These are phyloP conservation scores for Caenorhabditis macrosperma DNA, from an alignment of 2,888 invertebrate genomes.

Conservation along the genomic window DNA sequence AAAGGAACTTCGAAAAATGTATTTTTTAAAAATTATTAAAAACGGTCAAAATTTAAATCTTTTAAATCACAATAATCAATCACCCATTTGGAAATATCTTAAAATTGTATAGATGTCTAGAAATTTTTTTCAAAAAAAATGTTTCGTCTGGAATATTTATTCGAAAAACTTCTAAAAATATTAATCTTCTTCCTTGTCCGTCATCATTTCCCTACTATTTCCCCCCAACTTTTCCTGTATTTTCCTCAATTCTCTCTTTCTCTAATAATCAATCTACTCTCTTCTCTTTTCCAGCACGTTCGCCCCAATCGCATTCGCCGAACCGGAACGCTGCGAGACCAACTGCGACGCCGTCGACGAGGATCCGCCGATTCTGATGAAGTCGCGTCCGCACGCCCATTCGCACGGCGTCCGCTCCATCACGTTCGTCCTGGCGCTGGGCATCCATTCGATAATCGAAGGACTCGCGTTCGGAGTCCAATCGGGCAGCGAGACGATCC, in stretches of 20 bases:
- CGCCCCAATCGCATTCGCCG: conserved; percentile 75
- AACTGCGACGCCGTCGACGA: conserved; percentile 77
- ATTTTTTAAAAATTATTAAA: neutral
- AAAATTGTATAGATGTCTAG: too few species aligned
- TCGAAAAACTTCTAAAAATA: too few species aligned
- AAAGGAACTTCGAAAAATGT: too few species aligned
- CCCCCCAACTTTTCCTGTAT: neutral
- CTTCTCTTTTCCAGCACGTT: conserved; percentile 60
- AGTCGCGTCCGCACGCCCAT: conserved; percentile 79
- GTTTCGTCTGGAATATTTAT: too few species aligned
- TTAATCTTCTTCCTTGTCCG: too few species aligned
- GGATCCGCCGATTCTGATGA: conserved; percentile 80
- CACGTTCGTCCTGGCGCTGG: conserved; percentile 83
- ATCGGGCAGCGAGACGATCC: conserved; percentile 30
- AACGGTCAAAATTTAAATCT: neutral
- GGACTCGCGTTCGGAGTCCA: conserved; percentile 80
- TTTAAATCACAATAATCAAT: too few species aligned
- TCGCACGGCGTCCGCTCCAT: conserved; percentile 81
- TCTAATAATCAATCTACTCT: neutral
- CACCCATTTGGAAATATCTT: too few species aligned
- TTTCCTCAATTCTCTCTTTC: neutral
- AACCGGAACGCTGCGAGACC: conserved; percentile 80
- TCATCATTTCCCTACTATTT: neutral
- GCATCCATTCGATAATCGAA: conserved; percentile 84
- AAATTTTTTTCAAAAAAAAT: too few species aligned